These are phyloP conservation scores for Ardeotis arabs DNA, from an alignment of 2,113 vertebrate genomes.

Conservation along the genomic window DNA sequence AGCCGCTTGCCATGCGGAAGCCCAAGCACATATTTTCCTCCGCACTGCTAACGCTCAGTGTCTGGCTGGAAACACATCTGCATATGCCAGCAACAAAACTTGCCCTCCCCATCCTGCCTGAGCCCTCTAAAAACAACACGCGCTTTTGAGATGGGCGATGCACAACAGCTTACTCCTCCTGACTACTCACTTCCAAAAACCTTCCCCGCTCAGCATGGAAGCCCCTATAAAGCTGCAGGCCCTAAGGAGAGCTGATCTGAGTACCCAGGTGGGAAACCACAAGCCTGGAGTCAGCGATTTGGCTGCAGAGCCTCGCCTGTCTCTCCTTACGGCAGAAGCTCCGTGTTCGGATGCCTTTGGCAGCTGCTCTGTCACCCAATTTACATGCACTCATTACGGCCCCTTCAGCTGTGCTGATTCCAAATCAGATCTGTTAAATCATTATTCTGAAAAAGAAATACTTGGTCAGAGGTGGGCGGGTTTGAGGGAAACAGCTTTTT, in stretches of 20 bases:
- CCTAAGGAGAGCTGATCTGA: not conserved
- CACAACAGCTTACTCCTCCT: not conserved
- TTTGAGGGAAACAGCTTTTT: not conserved
- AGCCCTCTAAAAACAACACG: not conserved
- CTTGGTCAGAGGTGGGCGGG: not conserved
- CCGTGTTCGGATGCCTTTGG: not conserved
- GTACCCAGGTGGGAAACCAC: not conserved
- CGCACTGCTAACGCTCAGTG: not conserved
- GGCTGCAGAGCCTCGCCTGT: not conserved
- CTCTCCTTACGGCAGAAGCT: not conserved
- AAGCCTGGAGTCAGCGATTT: not conserved
- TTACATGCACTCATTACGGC: not conserved
- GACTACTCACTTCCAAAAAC: not conserved
- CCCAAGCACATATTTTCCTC: constrained; percentile 41
- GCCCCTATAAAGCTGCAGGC: not conserved
- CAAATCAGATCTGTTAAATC: not conserved
- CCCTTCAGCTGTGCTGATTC: not conserved
- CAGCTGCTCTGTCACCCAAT: not conserved
- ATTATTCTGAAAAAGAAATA: not conserved
- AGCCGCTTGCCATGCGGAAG: accelerated
- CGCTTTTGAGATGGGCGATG: not conserved
- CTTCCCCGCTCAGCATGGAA: not conserved
- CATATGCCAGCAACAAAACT: not conserved
- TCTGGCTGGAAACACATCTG: constrained; percentile 53
- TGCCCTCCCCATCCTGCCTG: not conserved